Base-by-base conservation (phyloP, 1,140 invertebrate species). In the Nylanderia fulva region DNA sequence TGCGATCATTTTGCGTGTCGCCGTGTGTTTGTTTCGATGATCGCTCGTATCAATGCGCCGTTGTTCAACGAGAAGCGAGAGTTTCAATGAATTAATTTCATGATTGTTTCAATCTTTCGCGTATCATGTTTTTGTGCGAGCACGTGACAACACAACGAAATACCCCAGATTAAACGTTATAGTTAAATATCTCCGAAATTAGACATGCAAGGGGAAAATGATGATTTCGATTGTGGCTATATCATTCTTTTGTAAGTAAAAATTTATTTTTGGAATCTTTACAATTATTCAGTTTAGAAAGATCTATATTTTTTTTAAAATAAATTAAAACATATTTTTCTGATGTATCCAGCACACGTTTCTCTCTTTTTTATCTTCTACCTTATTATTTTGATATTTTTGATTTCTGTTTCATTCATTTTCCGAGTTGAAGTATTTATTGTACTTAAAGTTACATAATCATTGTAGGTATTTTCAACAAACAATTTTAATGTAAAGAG, bases 1-100 rank as follows among this genome's bases (percentile, higher is more conserved):
- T 63, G 83, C 39, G 86, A 82, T 82, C 77, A 82, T 82, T 82
- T 72, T 13, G 39, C 39, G n/a, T 72, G 27, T n/a, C 13, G 15
- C 11, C 15, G 36, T 52, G 45, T 58, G 48, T 61, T 80, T 82
- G 52, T 72, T 80, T 71, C 36, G 66, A 82, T 45, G 24, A 82
- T 72, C 66, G 27, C 36, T 33, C 24, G 11, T 71, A 72, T 72
- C 36, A 42, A 72, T 82, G 58, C 15, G 15, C 6, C 4, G 8
- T 52, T 64, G 42, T 21, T 76, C 72, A 56, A 48, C 27, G 76
- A 39, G 15, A 68, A 52, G 5, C 27, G 39, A 52, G 5, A n/a
- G 39, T 27, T 66, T 68, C 11, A 42, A 29, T 72, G 33, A 42
- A n/a, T 58, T 29, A 21, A 72, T 82, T 69, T 71, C 52, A 5